These are phyloP conservation scores for Gastrophryne carolinensis DNA, from an alignment of 2,797 vertebrate genomes.

Conservation along the genomic window DNA sequence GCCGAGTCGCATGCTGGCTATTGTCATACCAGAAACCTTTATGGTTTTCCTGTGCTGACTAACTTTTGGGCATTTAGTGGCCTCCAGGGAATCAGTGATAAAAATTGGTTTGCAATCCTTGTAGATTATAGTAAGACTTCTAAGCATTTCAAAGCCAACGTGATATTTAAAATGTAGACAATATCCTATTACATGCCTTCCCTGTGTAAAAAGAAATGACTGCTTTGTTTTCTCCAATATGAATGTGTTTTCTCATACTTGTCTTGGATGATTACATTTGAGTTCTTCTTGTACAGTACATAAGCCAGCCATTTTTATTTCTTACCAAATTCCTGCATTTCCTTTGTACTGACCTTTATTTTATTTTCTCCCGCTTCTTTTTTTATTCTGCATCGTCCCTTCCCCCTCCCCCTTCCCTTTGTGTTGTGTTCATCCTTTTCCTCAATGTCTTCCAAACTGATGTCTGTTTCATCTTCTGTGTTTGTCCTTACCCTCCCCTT, in stretches of 20 bases:
- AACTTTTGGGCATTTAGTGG: too few species aligned
- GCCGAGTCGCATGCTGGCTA: too few species aligned
- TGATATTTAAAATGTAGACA: conserved; percentile 67
- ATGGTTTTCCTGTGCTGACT: too few species aligned
- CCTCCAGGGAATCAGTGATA: too few species aligned
- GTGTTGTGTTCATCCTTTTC: conserved; percentile 74
- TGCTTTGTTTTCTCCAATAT: conserved; percentile 81
- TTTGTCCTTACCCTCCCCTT: conserved; percentile 72
- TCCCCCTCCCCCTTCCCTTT: conserved; percentile 58
- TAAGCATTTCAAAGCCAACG: conserved; percentile 82
- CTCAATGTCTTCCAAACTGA: conserved; percentile 76
- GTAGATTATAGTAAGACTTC: too few species aligned
- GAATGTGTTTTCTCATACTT: conserved; percentile 88
- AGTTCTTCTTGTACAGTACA: conserved; percentile 92
- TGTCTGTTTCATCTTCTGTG: conserved; percentile 64
- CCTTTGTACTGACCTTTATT: conserved; percentile 99
- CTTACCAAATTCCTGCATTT: conserved; percentile 99
- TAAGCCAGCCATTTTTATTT: conserved; percentile 98
- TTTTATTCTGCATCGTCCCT: conserved; percentile 76
- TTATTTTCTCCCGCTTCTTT: conserved; percentile 88
- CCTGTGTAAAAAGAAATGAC: conserved; percentile 77
- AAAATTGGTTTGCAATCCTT: too few species aligned
- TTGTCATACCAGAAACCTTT: too few species aligned
- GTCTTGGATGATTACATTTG: conserved; percentile 92
- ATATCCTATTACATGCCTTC: conserved; percentile 72